Percentiles rank a stretch among this genome's conserved stretches.
Conservation (phyloP, 1,140 invertebrate species). For the Yoshiicerus persimilis region DNA sequence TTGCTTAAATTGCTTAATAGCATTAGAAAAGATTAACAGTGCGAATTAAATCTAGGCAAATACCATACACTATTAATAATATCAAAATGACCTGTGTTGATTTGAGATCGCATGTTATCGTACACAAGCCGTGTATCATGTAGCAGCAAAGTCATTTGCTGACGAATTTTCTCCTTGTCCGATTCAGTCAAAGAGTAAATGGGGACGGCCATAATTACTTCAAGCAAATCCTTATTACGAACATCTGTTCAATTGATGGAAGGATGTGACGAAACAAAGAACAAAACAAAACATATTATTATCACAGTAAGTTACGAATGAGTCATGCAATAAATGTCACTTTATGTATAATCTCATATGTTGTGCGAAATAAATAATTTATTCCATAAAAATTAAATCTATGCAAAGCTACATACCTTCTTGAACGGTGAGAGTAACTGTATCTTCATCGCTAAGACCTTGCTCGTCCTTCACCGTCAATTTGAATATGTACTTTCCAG, state of each 20-base stretch:
- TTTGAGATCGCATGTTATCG: slow-evolving; percentile 36
- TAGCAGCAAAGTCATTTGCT: slow-evolving; percentile 64
- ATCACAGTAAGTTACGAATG: neutral
- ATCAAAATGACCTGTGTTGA: slow-evolving; percentile 43
- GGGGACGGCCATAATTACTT: slow-evolving; percentile 74
- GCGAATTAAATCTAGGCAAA: no score
- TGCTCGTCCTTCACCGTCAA: slow-evolving; percentile 87
- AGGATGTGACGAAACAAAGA: slow-evolving; percentile 13
- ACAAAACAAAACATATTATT: neutral
- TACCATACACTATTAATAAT: neutral
- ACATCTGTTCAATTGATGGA: slow-evolving; percentile 59
- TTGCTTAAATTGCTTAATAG: neutral
- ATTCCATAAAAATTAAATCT: neutral
- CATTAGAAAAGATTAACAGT: neutral
- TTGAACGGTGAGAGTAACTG: slow-evolving; percentile 81
- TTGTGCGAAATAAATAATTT: neutral
- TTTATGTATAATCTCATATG: neutral
- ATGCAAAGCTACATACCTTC: slow-evolving; percentile 57
- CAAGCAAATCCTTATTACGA: slow-evolving; percentile 71
- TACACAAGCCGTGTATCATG: slow-evolving; percentile 59
- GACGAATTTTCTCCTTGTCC: slow-evolving; percentile 71
- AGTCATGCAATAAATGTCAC: neutral
- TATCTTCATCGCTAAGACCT: slow-evolving; percentile 75
- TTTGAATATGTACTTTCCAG: slow-evolving; percentile 84
- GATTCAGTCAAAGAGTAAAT: slow-evolving; percentile 65